Evolutionary conservation across 2,888 invertebrate genomes (phyloP), one percentile per base, ranked within the genome.

Genomic region (Arctia plantaginis): DNA sequence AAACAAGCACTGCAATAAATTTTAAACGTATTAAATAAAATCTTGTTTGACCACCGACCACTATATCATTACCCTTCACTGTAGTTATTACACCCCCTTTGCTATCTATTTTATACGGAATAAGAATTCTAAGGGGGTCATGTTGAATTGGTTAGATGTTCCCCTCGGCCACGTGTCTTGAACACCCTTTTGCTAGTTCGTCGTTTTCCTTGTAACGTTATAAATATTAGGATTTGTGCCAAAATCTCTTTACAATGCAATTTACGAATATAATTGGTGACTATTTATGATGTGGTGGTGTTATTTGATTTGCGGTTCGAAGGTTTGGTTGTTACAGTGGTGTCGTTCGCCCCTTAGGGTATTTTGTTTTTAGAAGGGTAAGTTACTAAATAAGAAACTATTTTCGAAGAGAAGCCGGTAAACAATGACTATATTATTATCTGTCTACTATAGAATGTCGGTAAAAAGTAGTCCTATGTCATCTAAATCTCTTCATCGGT

Each of bases 11-110:
- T 80, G 90, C 89, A 90, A 95, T 95, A 95, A 94, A 95, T 94
- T 93, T 93, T 90, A 92, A 93, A 92, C 88, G 91, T 90, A 94
- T 94, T 94, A 93, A 92, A 93, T 89, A 86, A 90, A 92, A 90
- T 91, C 90, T 81, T 76, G 73, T 88, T 85, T 89, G 87, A 86
- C 84, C 59, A 78, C 73, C 20, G 73, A 78, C 93, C 90, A 90
- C 2, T 81, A 7, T 89, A 80, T 71, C 4, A 82, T 84, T 90
- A 87, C 20, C 88, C 66, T 47, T 35, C 79, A 69, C 81, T 77
- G 77, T 59, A 66, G 0, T 3, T 35, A 10, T 1, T n/a, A 41
- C n/a, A 67, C 51, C 51, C 27, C 66, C 35, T 78, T 6, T 18
- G 1, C n/a, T 2, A 3, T 70, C 55, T 35, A n/a, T 64, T 69